Conservation (phyloP, 2,888 invertebrate species). For the Andrena marginata region DNA sequence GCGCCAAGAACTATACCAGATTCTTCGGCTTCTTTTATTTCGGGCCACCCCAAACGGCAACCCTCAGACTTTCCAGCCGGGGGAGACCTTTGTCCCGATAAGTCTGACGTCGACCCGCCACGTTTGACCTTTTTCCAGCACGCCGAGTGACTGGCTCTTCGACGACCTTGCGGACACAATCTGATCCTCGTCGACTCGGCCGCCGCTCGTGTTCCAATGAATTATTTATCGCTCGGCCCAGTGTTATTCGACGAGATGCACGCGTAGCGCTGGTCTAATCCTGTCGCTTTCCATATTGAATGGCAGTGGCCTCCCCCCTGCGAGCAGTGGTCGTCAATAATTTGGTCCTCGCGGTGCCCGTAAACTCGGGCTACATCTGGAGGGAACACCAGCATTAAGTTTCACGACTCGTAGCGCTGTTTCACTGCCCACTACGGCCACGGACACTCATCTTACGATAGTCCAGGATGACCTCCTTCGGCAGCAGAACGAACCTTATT, state of each 20-base stretch:
- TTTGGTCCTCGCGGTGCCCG: not conserved
- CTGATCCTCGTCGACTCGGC: not conserved
- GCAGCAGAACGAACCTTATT: too few relatives aligned
- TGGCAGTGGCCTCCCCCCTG: not conserved
- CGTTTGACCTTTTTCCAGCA: constrained; percentile 18
- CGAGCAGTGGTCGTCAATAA: not conserved
- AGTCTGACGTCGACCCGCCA: constrained; percentile 35
- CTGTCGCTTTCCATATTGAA: not conserved
- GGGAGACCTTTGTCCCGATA: constrained; percentile 72
- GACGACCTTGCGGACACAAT: not conserved
- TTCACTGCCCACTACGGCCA: not conserved
- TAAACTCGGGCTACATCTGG: not conserved
- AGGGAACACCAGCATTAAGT: not conserved
- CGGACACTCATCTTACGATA: not conserved
- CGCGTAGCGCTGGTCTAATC: not conserved
- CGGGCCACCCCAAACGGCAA: constrained; percentile 42
- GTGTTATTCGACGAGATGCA: not conserved
- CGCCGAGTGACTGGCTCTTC: not conserved
- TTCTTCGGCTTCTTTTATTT: constrained; percentile 75
- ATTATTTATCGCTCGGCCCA: not conserved
- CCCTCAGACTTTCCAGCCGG: constrained; percentile 61
- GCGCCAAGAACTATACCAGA: constrained; percentile 77
- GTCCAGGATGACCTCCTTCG: not conserved
- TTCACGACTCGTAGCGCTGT: not conserved
- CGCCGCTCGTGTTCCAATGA: not conserved